Base-by-base conservation (phyloP, 2,797 vertebrate species). In the Scarus forsteni region DNA sequence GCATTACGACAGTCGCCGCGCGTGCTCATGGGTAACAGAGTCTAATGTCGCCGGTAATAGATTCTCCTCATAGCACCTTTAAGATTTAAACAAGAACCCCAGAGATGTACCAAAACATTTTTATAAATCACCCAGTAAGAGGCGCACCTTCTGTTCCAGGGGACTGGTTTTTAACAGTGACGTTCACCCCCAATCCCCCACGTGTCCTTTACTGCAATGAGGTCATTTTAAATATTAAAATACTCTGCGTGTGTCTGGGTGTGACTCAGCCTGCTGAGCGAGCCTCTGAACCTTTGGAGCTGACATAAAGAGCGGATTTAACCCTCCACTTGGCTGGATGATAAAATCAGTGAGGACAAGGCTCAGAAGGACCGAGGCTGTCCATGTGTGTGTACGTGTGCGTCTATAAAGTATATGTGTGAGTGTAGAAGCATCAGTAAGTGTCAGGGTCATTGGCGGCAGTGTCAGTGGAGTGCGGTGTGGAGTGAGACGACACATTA, bases 221-320 rank as follows among this genome's bases (percentile, higher is more conserved):
- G 69, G 61, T 11, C 66, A 54, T 6, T 73, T 83, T 79, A 70
- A 79, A 83, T 70, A 73, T 85, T 83, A 69, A 89, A 63, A 68
- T 18, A 51, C 35, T 44, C 48, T 35, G 48, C 60, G 8, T 55
- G 2, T 53, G 60, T 51, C 5, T 16, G 38, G 12, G 54, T 36
- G 53, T 55, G 60, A 55, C 65, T 70, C 0, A 16, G 50, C 19
- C 59, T 15, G 53, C 63, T 44, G 46, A 36, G 14, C 16, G 48
- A 19, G 19, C 36, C 65, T 62, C 5, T 13, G 49, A 72, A 56
- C 18, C 54, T 38, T 27, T 38, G 42, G 66, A 40, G 66, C 66
- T 4, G 43, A 69, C 67, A 61, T 45, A 60, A 70, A 72, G 60
- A 27, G 51, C 55, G 10, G 43, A 73, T 80, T 74, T 62, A 68